These are phyloP conservation scores for Emberiza fucata DNA, from an alignment of 2,113 vertebrate genomes.

Conservation along the genomic window DNA sequence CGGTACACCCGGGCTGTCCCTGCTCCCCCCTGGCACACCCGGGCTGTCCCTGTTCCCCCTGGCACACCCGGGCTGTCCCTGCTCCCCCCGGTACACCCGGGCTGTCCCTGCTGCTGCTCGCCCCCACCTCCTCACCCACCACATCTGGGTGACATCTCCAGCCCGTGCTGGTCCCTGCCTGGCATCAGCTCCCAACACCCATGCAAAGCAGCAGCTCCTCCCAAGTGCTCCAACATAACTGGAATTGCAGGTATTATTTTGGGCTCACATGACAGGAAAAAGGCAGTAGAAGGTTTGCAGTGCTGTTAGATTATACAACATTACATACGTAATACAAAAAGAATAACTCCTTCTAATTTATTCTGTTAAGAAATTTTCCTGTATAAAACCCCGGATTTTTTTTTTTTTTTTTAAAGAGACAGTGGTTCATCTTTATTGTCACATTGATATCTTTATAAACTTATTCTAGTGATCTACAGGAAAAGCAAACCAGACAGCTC, in stretches of 20 bases:
- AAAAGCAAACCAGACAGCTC: constrained; percentile 54
- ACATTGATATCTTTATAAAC: constrained; percentile 65
- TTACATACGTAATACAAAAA: background rate
- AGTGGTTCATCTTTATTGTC: constrained; percentile 57
- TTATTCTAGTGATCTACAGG: constrained; percentile 54
- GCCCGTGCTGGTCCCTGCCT: background rate
- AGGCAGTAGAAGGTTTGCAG: background rate
- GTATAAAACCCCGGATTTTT: background rate
- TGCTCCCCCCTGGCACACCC: too few species aligned
- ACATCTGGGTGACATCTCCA: rapidly evolving
- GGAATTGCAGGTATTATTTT: background rate
- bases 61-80: too few species aligned
- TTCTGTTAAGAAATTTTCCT: constrained; percentile 18
- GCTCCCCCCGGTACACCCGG: too few species aligned
- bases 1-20: too few species aligned
- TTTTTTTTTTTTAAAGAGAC: background rate
- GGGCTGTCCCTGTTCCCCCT: too few species aligned
- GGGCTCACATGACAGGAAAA: background rate
- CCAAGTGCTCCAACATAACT: background rate
- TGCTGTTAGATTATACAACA: background rate
- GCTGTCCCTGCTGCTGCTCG: background rate
- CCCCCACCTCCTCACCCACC: background rate
- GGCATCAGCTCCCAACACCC: rapidly evolving
- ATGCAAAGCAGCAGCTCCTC: rapidly evolving
- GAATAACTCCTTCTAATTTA: background rate